Evolutionary conservation across 2,113 vertebrate species (phyloP).

Genomic region (Pithys albifrons): DNA sequence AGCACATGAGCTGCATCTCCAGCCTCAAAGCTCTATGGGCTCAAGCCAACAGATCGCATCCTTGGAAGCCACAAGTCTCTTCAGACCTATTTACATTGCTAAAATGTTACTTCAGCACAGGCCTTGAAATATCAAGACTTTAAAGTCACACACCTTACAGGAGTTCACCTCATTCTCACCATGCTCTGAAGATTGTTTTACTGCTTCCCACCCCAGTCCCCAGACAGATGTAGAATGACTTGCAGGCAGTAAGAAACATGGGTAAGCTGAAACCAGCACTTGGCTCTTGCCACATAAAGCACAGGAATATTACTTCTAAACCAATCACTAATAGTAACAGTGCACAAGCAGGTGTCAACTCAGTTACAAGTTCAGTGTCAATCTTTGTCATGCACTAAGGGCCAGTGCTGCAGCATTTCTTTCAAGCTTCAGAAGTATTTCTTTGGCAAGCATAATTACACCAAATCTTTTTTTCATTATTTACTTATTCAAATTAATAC

Average conservation of each 20-base stretch:
- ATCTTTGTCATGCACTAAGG: neutral
- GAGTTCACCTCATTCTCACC: neutral
- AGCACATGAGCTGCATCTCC: neutral
- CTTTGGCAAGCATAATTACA: neutral
- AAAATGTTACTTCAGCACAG: conserved; percentile 6
- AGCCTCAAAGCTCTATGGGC: neutral
- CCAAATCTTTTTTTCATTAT: neutral
- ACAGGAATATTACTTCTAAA: neutral
- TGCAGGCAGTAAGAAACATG: neutral
- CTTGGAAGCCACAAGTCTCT: neutral
- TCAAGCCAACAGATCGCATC: neutral
- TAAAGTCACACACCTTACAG: neutral
- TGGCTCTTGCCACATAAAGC: neutral
- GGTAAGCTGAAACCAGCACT: neutral
- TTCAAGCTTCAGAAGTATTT: neutral
- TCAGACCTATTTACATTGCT: neutral
- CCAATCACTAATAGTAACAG: neutral
- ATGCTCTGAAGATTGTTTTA: neutral
- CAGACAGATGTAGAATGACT: neutral
- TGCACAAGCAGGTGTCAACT: neutral
- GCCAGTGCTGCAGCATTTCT: neutral
- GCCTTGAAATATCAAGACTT: neutral
- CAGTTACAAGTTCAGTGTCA: neutral
- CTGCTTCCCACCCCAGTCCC: neutral
- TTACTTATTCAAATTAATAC: neutral